Evolutionary conservation across 2,888 invertebrate species (phyloP).

Genomic region (Pyralis farinalis): DNA sequence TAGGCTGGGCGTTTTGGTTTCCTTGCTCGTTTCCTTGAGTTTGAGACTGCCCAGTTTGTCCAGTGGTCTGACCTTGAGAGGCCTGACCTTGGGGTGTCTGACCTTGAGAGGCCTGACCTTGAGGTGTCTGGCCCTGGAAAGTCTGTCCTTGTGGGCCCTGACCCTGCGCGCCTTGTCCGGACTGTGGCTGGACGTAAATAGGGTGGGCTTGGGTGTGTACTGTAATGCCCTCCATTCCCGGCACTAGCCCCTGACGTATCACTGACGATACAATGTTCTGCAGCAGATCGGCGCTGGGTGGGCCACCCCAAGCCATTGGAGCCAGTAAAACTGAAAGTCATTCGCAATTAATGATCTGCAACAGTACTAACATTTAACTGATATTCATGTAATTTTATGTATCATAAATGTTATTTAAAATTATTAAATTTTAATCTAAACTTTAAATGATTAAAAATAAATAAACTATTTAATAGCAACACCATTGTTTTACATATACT

Average conservation of each 20-base stretch:
- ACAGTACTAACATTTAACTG: too few species aligned
- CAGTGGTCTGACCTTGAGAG: slow-evolving; percentile 3
- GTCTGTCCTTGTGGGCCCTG: slow-evolving; percentile 3
- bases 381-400: too few species aligned
- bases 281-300: slow-evolving; percentile 42
- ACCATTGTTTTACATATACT: too few species aligned
- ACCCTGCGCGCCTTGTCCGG: slow-evolving; percentile 5
- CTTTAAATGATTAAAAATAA: too few species aligned
- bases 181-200: slow-evolving; percentile 5
- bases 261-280: slow-evolving; percentile 49
- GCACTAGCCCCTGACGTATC: slow-evolving; percentile 43
- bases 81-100: slow-evolving; percentile 8
- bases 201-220: slow-evolving; percentile 21
- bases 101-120: slow-evolving; percentile 6
- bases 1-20: slow-evolving; percentile 12
- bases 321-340: slow-evolving; percentile 36
- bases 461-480: too few species aligned
- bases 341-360: background rate
- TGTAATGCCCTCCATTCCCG: slow-evolving; percentile 39
- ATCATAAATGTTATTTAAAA: too few species aligned
- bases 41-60: slow-evolving; percentile 6
- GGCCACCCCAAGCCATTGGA: slow-evolving; percentile 41
- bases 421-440: too few species aligned
- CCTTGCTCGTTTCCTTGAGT: slow-evolving; percentile 8
- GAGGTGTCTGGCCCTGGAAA: slow-evolving; percentile 5